These are phyloP conservation scores for Chymomyza costata DNA, from an alignment of 1,140 invertebrate genomes.

Conservation along the genomic window DNA sequence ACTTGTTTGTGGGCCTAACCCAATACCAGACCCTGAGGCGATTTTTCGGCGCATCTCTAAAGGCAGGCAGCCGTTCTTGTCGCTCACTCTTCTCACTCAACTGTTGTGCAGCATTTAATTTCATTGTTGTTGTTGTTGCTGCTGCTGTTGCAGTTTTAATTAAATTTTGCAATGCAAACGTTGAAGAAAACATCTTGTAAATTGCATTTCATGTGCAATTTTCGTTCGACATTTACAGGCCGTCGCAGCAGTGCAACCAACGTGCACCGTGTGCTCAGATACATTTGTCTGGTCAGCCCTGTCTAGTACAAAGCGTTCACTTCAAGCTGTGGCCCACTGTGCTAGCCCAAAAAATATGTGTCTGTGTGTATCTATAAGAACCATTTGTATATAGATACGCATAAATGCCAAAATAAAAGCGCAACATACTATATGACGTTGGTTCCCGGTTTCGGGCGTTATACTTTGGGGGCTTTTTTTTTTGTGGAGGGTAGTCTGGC, in stretches of 20 bases:
- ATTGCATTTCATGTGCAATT: slow-evolving; percentile 69
- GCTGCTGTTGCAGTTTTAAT: slow-evolving; percentile 55
- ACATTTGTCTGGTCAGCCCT: too few species aligned
- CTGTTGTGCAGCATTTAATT: slow-evolving; percentile 68
- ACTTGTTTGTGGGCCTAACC: too few species aligned
- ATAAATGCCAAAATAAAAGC: too few species aligned
- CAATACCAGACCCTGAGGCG: slow-evolving; percentile 26
- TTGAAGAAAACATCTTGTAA: slow-evolving; percentile 71
- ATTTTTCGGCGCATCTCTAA: slow-evolving; percentile 22
- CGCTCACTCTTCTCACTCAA: slow-evolving; percentile 47
- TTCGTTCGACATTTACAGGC: slow-evolving; percentile 59
- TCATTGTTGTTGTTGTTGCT: slow-evolving; percentile 51
- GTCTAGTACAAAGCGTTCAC: too few species aligned
- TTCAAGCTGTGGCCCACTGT: too few species aligned
- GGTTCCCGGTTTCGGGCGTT: not conserved
- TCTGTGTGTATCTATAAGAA: too few species aligned
- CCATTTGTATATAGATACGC: not conserved
- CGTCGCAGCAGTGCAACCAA: too few species aligned
- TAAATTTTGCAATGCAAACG: slow-evolving; percentile 68
- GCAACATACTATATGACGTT: too few species aligned
- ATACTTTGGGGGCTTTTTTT: slow-evolving; percentile 5
- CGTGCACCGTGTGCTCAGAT: not conserved
- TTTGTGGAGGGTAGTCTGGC: too few species aligned
- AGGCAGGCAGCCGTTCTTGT: slow-evolving; percentile 57
- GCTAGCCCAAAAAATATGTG: too few species aligned